phyloP scores from a whole-genome alignment of 2,113 vertebrate species.

The Capreolus pygargus region DNA sequence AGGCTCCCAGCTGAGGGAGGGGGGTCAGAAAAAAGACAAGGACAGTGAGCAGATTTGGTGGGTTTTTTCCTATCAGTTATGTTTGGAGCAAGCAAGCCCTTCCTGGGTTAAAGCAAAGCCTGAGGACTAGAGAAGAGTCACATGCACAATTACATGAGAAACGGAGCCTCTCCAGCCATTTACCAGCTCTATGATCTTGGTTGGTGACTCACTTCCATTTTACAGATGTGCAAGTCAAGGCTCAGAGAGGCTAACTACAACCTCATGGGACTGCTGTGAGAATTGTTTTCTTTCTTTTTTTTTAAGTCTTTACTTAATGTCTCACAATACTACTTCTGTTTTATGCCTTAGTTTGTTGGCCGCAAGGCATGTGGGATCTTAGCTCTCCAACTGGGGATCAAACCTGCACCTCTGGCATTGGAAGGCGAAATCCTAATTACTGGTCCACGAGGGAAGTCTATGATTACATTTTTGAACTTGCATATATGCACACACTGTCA shows the following conservation, averaged over 20 bases:
- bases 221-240: not conserved
- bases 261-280: not conserved
- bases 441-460: not conserved
- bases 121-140: not conserved
- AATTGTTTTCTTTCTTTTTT: not conserved
- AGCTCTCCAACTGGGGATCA: not conserved
- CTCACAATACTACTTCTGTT: not conserved
- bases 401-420: not conserved
- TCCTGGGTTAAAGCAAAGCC: not conserved
- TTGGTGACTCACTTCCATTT: not conserved
- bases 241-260: not conserved
- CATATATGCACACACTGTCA: rapidly evolving
- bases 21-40: not conserved
- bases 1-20: not conserved
- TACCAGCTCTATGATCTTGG: not conserved
- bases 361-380: not conserved
- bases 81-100: not conserved
- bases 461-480: not conserved
- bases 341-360: not conserved
- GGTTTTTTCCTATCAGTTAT: not conserved
- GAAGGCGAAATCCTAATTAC: not conserved
- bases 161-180: not conserved
- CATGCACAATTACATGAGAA: not conserved
- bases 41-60: not conserved
- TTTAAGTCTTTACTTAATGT: not conserved